Base-by-base conservation (phyloP, 64 coral and sea anemone species). In the Hydrozoanthus tunicans region DNA sequence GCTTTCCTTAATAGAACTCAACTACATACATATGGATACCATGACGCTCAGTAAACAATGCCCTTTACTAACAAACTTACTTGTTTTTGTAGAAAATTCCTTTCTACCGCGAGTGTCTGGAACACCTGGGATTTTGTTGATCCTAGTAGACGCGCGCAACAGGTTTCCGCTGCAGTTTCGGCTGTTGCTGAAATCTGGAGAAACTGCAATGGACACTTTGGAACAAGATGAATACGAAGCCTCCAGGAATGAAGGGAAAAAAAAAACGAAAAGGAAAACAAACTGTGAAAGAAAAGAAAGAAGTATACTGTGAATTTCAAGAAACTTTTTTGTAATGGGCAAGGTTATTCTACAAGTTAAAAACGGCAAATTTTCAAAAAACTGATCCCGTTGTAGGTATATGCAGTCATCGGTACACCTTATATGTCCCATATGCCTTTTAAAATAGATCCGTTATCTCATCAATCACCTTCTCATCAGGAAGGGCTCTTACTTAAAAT, bases 131-230 rank as follows among this genome's bases (percentile, higher is more conserved):
- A 85, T 70, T 11, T 65, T 57, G n/a, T 70, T 85, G 4, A 70
- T 70, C 3, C 5, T 54, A 23, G 51, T 27, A 23, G 63, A 70
- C 7, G 64, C 64, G 7, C 82, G 82, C 65, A 85, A 70, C 51
- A 85, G 82, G 8, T 63, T 85, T 57, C 82, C 64, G 14, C 64
- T 85, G 11, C 82, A 85, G 14, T 56, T 23, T 25, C 82, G 64
- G 64, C 17, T 57, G 6, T 70, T 85, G 27, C 52, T 65, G 27
- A 70, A 85, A 56, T 85, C 82, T 7, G 43, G 82, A 10, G 82
- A 85, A n/a, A 85, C 82, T 8, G 82, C 64, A 0, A 85, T 26
- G 10, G 52, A 53, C 51, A 85, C 64, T 25, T 85, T 85, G 23
- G 82, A 52, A 56, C 82, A 85, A 17, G 6, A 24, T 5, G 82